Base-by-base conservation (phyloP, 2,888 invertebrate genomes). In the Platycheirus rosarum region DNA sequence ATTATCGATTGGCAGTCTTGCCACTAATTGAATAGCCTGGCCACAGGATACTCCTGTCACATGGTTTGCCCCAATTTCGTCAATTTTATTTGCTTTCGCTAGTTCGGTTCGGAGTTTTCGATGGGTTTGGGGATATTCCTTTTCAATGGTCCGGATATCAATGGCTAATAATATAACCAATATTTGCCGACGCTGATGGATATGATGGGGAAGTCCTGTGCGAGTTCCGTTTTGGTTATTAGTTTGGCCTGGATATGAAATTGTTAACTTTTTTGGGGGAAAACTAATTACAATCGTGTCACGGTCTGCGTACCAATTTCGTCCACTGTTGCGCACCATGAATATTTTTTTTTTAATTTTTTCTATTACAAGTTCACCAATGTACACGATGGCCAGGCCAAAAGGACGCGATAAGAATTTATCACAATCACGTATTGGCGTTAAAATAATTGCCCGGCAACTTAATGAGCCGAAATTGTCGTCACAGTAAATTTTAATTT, bases 1-100 rank as follows among this genome's bases (percentile, higher is more conserved):
- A 78, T 85, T 85, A 85, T 85, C 85, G 85, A 85, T 84, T 85
- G 84, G 73, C 66, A 60, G 48, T 42, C 75, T 65, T 53, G 55
- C 79, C 77, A 79, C 77, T 84, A 85, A 85, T 85, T 84, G 84
- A 85, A 85, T 76, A 71, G 70, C 66, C 66, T 20, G 57, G 60
- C 65, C 51, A 76, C 51, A 76, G 40, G 32, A 23, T 46, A 35
- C 37, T 44, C 49, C 40, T 66, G 62, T 74, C 63, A 48, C 49
- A 37, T 44, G 55, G 37, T 60, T 51, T 71, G 73, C 18, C 75
- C 74, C 69, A 79, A 60, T 78, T 84, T 84, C 26, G 40, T 53
- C 63, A 80, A 40, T 60, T 82, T 82, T 76, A 70, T 82, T 82
- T 77, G 66, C 71, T 46, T 53, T 23, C 29, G n/a, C n/a, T n/a